These are phyloP conservation scores for Seriola rivoliana DNA, from an alignment of 2,113 vertebrate genomes.

Conservation along the genomic window DNA sequence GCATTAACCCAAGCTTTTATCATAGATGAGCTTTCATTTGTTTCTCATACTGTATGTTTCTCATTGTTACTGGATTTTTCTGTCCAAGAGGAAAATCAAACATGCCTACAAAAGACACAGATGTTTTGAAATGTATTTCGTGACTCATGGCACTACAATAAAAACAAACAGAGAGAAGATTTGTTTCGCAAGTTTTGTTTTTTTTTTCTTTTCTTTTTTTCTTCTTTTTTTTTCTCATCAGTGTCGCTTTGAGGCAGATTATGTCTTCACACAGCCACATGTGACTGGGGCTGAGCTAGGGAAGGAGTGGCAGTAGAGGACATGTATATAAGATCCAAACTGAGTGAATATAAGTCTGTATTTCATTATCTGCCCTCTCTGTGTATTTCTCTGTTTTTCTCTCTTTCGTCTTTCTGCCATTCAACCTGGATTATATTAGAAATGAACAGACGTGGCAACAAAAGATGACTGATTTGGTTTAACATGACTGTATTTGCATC, in stretches of 20 bases:
- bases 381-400: neutral
- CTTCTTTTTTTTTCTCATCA: neutral
- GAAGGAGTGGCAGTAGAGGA: constrained; percentile 28
- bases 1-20: constrained; percentile 11
- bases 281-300: constrained; percentile 11
- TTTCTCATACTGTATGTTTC: neutral
- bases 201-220: too few relatives aligned
- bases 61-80: neutral
- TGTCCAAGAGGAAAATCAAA: constrained; percentile 4
- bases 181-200: constrained; percentile 26
- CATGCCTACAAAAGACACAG: neutral
- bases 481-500: constrained; percentile 24
- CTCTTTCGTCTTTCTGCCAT: neutral
- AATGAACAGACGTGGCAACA: neutral
- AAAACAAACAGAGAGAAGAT: constrained; percentile 43
- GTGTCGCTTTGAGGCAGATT: constrained; percentile 21
- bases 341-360: neutral
- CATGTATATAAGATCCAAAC: constrained; percentile 27
- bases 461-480: constrained; percentile 1
- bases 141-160: constrained; percentile 26
- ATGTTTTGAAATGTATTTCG: constrained; percentile 9
- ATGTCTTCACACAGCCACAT: constrained; percentile 28
- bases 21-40: neutral
- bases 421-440: constrained; percentile 24
- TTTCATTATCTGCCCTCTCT: constrained; percentile 10